Conservation (phyloP, 1,140 invertebrate genomes). For the Diorhabda elongata region DNA sequence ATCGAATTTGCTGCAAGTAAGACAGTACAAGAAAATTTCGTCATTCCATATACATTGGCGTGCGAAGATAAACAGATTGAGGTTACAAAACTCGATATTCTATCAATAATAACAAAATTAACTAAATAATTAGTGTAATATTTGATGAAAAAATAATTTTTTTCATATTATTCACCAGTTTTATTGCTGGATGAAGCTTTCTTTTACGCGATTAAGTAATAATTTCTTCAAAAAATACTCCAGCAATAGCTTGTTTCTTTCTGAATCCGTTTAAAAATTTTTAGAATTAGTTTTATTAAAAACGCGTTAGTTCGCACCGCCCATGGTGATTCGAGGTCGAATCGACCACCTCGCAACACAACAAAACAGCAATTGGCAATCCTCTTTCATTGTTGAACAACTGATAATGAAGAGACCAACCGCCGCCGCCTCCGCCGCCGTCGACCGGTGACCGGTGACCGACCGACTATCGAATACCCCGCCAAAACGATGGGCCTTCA, state of each 20-base stretch:
- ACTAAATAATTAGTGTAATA: background rate
- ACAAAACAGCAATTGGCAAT: slow-evolving; percentile 21
- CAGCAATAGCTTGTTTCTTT: too few species aligned
- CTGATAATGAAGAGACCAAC: slow-evolving; percentile 28
- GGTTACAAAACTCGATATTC: background rate
- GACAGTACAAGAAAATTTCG: slow-evolving; percentile 7
- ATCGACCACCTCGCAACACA: background rate
- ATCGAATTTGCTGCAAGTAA: slow-evolving; percentile 18
- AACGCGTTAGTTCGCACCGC: too few species aligned
- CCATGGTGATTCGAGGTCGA: background rate
- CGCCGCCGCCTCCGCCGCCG: slow-evolving; percentile 3
- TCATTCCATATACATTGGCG: background rate
- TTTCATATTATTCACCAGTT: background rate
- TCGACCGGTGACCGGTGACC: slow-evolving; percentile 15
- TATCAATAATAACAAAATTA: background rate
- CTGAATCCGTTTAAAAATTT: too few species aligned
- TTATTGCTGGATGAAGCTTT: background rate
- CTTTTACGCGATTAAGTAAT: too few species aligned
- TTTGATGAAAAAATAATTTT: background rate
- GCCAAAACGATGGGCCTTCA: slow-evolving; percentile 13
- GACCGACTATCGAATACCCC: background rate
- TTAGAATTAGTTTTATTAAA: too few species aligned
- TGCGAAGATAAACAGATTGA: background rate
- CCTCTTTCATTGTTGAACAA: slow-evolving; percentile 28
- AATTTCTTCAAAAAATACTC: too few species aligned